A percentile compares a stretch with the other conserved stretches of the same genome.
Evolutionary conservation across 2,797 vertebrate genomes (phyloP).

Genomic region (Anguilla marmorata): DNA sequence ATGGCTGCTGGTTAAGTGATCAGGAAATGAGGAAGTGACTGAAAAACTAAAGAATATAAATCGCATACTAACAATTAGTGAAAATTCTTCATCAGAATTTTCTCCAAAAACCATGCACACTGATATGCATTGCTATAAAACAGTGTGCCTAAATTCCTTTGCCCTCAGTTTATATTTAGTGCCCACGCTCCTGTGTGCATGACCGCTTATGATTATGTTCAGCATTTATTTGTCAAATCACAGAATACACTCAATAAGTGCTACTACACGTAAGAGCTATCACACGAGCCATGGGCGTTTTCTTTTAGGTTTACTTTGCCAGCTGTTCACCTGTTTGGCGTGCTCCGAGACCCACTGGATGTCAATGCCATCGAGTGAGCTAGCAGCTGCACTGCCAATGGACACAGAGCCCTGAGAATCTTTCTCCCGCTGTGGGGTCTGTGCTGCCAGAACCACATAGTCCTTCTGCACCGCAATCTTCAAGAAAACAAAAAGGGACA

Average conservation of each 20-base stretch:
- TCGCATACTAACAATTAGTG: no score
- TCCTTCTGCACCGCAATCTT: conserved; percentile 85
- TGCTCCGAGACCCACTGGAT: conserved; percentile 87
- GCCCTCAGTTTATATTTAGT: conserved; percentile 2
- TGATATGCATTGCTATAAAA: background rate
- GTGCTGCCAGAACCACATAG: conserved; percentile 80
- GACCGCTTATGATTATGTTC: background rate
- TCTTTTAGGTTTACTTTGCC: background rate
- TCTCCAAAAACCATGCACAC: background rate
- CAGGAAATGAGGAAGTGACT: background rate
- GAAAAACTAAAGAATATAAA: background rate
- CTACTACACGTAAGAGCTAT: background rate
- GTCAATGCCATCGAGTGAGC: conserved; percentile 70
- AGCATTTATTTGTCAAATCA: background rate
- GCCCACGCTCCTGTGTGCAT: background rate
- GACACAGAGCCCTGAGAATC: conserved; percentile 53
- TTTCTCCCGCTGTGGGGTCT: conserved; percentile 77
- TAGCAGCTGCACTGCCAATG: conserved; percentile 26
- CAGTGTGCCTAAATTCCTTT: background rate
- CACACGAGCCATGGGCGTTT: background rate
- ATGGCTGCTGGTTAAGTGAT: background rate
- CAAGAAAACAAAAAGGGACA: conserved; percentile 39
- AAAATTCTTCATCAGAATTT: no score
- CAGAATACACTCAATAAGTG: background rate
- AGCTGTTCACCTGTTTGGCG: conserved; percentile 80